phyloP scores from a whole-genome alignment of 30 jellyfish, hydroid and myxozoan genomes.

The Cassiopea xamachana region DNA sequence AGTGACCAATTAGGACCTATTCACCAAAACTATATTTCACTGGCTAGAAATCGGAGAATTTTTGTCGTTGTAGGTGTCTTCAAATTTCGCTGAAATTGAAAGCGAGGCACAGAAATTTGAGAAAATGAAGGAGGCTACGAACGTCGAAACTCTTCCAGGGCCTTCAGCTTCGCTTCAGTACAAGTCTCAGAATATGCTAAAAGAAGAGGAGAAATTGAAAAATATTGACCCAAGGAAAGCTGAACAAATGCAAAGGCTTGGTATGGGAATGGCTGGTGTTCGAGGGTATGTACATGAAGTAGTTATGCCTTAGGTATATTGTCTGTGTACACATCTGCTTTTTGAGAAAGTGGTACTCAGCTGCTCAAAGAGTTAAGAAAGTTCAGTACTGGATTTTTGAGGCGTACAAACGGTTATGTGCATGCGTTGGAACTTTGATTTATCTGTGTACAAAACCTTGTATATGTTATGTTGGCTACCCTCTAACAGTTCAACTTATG shows the following conservation, averaged over 20 bases:
- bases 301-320: too few relatives aligned
- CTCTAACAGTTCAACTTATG: too few relatives aligned
- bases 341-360: too few relatives aligned
- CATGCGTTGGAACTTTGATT: too few relatives aligned
- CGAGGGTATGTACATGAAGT: constrained; percentile 61
- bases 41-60: neutral
- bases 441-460: too few relatives aligned
- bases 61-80: constrained; percentile 57
- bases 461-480: too few relatives aligned
- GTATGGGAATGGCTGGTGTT: constrained; percentile 91
- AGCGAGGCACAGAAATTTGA: constrained; percentile 90
- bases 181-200: constrained; percentile 70
- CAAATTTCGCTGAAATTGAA: constrained; percentile 91
- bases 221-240: constrained; percentile 85
- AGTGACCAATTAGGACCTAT: neutral
- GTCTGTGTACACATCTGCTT: too few relatives aligned
- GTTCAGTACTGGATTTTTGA: too few relatives aligned
- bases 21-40: too few relatives aligned
- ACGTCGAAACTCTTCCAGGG: constrained; percentile 38
- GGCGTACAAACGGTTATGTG: too few relatives aligned
- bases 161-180: constrained; percentile 85
- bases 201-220: constrained; percentile 80
- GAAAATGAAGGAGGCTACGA: constrained; percentile 76
- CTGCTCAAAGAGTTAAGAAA: too few relatives aligned
- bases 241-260: constrained; percentile 86